Conservation (phyloP, 2,888 invertebrate species). For the Dugesia japonica region DNA sequence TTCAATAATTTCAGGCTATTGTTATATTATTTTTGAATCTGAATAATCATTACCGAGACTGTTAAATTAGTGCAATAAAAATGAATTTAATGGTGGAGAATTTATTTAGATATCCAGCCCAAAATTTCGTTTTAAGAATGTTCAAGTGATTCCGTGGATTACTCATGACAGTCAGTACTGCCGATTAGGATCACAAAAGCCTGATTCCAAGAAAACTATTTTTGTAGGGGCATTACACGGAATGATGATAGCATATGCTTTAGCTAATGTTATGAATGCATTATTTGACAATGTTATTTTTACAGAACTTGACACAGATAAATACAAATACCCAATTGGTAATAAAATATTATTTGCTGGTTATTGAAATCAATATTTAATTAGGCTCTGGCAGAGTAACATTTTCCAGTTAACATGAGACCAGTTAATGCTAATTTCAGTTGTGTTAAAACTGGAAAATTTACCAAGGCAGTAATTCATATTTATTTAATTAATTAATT, state of each 20-base stretch:
- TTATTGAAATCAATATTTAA: background rate
- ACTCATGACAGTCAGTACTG: slow-evolving; percentile 28
- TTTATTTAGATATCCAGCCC: background rate
- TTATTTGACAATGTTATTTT: slow-evolving; percentile 31
- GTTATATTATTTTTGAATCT: background rate
- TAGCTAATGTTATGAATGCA: slow-evolving; percentile 32
- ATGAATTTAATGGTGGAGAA: background rate
- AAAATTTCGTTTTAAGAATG: slow-evolving; percentile 21
- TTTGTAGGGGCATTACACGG: slow-evolving; percentile 34
- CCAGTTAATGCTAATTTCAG: slow-evolving; percentile 83
- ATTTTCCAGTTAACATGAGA: slow-evolving; percentile 75
- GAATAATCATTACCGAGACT: no score
- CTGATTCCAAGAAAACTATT: slow-evolving; percentile 28
- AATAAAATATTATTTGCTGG: no score
- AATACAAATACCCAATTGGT: slow-evolving; percentile 34
- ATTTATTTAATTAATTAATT: background rate
- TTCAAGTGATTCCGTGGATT: slow-evolving; percentile 34
- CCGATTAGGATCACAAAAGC: background rate
- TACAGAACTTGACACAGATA: slow-evolving; percentile 33
- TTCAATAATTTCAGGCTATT: background rate
- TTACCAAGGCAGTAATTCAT: slow-evolving; percentile 64
- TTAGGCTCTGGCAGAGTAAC: slow-evolving; percentile 77
- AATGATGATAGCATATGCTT: slow-evolving; percentile 30
- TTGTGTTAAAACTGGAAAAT: slow-evolving; percentile 76
- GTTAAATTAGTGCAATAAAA: background rate